These are phyloP conservation scores for Diadophis punctatus DNA, from an alignment of 2,113 vertebrate genomes.

Conservation along the genomic window DNA sequence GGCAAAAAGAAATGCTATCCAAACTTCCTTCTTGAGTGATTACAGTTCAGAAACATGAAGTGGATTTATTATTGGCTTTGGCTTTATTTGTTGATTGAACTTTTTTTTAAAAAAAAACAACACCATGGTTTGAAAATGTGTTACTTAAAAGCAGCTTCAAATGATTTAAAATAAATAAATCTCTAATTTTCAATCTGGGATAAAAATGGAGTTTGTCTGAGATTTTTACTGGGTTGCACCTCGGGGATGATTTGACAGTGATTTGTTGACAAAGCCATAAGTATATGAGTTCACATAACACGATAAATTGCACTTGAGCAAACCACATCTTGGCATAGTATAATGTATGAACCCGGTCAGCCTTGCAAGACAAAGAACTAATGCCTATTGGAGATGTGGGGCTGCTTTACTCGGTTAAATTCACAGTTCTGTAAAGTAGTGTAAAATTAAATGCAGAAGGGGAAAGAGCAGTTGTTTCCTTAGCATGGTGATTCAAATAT, in stretches of 20 bases:
- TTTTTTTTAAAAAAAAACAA: not conserved
- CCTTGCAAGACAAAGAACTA: conserved; percentile 31
- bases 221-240: not conserved
- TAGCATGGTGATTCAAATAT: not conserved
- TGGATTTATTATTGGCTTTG: not conserved
- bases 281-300: not conserved
- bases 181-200: not conserved
- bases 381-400: conserved; percentile 34
- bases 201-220: not conserved
- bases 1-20: not conserved
- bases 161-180: not conserved
- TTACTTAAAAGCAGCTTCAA: not conserved
- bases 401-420: not conserved
- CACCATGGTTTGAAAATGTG: not conserved
- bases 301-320: not conserved
- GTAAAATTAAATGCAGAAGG: not conserved
- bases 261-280: not conserved
- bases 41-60: not conserved
- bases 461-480: not conserved
- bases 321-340: not conserved
- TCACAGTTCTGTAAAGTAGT: not conserved
- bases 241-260: not conserved
- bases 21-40: not conserved
- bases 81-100: not conserved
- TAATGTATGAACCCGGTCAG: not conserved